These are phyloP conservation scores for Chrysocyon brachyurus DNA, from an alignment of 2,797 vertebrate genomes.

Conservation along the genomic window DNA sequence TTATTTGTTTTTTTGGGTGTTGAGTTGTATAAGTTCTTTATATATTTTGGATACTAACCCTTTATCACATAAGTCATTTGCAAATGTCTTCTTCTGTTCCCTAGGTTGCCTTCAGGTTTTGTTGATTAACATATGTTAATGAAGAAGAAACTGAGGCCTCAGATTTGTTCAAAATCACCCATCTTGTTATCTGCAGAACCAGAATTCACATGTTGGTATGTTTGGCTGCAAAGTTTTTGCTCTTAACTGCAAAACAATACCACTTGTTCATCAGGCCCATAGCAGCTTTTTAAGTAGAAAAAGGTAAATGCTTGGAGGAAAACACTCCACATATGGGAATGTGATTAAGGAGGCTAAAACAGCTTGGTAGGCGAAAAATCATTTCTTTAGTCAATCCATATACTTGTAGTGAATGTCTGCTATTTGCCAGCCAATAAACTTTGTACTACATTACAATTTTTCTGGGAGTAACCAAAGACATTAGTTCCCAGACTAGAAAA, in stretches of 20 bases:
- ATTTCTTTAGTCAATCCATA: neutral
- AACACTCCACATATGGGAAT: neutral
- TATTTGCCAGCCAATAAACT: constrained; percentile 13
- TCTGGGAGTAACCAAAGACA: neutral
- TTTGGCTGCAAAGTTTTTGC: neutral
- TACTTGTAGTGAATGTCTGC: neutral
- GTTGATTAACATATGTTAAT: neutral
- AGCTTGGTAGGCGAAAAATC: neutral
- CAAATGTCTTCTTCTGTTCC: neutral
- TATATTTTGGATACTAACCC: neutral
- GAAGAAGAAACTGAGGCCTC: neutral
- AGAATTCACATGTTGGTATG: neutral
- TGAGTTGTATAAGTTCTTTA: neutral
- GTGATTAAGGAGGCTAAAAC: neutral
- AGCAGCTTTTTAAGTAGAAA: neutral
- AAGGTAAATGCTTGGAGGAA: neutral
- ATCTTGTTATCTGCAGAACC: neutral
- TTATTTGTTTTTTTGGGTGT: neutral
- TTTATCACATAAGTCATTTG: neutral
- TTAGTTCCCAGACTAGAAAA: constrained; percentile 48
- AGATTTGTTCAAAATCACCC: neutral
- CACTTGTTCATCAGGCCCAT: neutral
- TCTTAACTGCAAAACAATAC: neutral
- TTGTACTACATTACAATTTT: neutral
- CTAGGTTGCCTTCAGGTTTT: neutral